Base-by-base conservation (phyloP, 2,888 invertebrate species). In the Alviniconcha strummeri region DNA sequence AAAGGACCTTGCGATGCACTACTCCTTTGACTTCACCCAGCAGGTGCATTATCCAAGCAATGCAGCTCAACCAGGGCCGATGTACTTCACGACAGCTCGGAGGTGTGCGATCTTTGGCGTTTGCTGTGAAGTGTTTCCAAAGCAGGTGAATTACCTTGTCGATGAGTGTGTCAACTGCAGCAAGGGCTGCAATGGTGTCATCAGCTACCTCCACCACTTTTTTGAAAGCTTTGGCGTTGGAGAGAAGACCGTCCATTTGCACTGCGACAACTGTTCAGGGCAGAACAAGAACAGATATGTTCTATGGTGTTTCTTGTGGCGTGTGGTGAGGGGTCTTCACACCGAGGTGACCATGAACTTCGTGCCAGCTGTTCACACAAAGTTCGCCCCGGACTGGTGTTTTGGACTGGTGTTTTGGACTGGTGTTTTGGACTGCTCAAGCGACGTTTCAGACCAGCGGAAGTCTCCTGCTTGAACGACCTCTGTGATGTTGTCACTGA, bases 41-140 rank as follows among this genome's bases (percentile, higher is more conserved):
- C 88, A 89, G 75, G 84, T 89, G 11, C 84, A 86, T 71, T 88
- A 85, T 72, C 89, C 88, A 0, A 86, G 83, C 55, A 85, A 89
- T 78, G 87, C 89, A n/a, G 84, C 85, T 55, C 88, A 89, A 83
- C 88, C 89, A n/a, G 89, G 90, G 17, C 89, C 88, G 55, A 81
- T 89, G 0, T 88, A 85, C 67, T 89, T n/a, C 75, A 83, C 84
- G 55, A 86, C 86, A 4, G 88, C 88, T 6, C 83, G 89, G 72
- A 89, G 88, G 80, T 88, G 88, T 84, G 86, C 86, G 15, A 71
- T 88, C 11, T 89, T 89, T 86, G 88, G 88, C 9, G 75, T 89
- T 4, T 85, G 84, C 82, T 85, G 85, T 76, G 88, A 88, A 72
- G 87, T 85, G 4, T 9, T 86, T 11, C 79, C 81, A 4, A 15